Evolutionary conservation across 2,797 vertebrate species (phyloP).

Genomic region (Cichlasoma orientale): DNA sequence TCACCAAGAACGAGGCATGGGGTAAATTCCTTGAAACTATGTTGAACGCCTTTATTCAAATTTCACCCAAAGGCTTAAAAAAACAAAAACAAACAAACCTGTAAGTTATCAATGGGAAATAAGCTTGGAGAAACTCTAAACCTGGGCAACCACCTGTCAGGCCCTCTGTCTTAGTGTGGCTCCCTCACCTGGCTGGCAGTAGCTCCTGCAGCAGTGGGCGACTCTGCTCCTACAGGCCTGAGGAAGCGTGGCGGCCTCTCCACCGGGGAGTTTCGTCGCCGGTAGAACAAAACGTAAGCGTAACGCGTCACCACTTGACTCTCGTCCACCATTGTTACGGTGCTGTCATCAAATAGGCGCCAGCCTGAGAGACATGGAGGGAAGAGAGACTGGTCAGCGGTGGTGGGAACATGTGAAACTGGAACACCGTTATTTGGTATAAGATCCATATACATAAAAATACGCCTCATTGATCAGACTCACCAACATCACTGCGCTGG

Average conservation of each 20-base stretch:
- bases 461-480: conserved; percentile 45
- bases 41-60: not conserved
- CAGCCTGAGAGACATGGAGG: conserved; percentile 82
- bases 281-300: conserved; percentile 96
- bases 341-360: conserved; percentile 98
- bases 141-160: not conserved
- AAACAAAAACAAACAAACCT: not conserved
- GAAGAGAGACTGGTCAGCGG: not conserved
- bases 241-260: conserved; percentile 88
- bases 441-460: not conserved
- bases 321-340: conserved; percentile 96
- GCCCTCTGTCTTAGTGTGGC: not conserved
- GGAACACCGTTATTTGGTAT: not conserved
- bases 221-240: conserved; percentile 81
- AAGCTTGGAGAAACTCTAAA: not conserved
- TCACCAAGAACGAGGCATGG: too few relatives aligned
- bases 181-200: conserved; percentile 93
- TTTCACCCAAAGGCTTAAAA: not conserved
- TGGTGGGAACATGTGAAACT: not conserved
- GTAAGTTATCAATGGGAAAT: not conserved
- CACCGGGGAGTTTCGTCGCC: conserved; percentile 95
- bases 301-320: conserved; percentile 98
- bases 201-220: conserved; percentile 83
- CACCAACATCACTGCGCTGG: conserved; percentile 97
- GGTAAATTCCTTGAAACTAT: not conserved